A percentile compares a stretch with the other conserved stretches of the same genome.
Conservation (phyloP, 1,140 invertebrate species). For the Lethocerus indicus region DNA sequence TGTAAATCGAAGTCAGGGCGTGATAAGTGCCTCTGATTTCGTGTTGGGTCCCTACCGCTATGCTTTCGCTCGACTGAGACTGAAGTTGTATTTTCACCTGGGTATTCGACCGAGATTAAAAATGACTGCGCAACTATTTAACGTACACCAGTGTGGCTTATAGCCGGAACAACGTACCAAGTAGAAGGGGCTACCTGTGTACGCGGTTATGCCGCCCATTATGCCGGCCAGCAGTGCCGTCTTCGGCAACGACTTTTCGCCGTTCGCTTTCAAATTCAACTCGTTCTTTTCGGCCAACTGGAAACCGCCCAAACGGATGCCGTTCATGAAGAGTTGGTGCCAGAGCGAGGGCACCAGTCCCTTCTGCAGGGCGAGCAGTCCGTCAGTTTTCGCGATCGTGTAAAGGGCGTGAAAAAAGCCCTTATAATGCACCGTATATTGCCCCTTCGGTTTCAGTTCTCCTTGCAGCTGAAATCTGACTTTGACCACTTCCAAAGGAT, state of each 20-base stretch:
- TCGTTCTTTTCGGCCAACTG: slow-evolving; percentile 25
- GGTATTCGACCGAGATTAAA: not conserved
- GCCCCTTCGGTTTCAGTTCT: slow-evolving; percentile 51
- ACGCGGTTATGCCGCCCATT: slow-evolving; percentile 56
- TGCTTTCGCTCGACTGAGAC: slow-evolving; percentile 48
- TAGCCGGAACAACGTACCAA: slow-evolving; percentile 31
- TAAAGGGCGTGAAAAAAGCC: slow-evolving; percentile 47
- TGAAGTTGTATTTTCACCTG: slow-evolving; percentile 82
- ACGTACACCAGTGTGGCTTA: not conserved
- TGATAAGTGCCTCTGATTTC: slow-evolving; percentile 43
- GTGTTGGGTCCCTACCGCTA: slow-evolving; percentile 83
- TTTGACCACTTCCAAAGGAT: slow-evolving; percentile 72
- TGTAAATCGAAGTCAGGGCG: slow-evolving; percentile 51
- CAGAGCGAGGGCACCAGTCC: slow-evolving; percentile 65
- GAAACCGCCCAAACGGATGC: slow-evolving; percentile 51
- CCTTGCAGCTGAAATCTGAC: slow-evolving; percentile 79
- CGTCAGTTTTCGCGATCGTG: slow-evolving; percentile 41
- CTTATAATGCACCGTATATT: slow-evolving; percentile 36
- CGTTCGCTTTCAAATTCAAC: slow-evolving; percentile 5
- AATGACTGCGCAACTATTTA: not conserved
- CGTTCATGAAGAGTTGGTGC: slow-evolving; percentile 53
- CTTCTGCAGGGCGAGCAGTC: slow-evolving; percentile 49
- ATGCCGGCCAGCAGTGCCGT: slow-evolving; percentile 6
- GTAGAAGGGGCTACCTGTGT: slow-evolving; percentile 63
- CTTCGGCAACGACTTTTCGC: slow-evolving; percentile 8